A percentile compares a stretch with the other conserved stretches of the same genome.
Conservation (phyloP, 2,113 vertebrate species). For the Zosterops hypoxanthus region DNA sequence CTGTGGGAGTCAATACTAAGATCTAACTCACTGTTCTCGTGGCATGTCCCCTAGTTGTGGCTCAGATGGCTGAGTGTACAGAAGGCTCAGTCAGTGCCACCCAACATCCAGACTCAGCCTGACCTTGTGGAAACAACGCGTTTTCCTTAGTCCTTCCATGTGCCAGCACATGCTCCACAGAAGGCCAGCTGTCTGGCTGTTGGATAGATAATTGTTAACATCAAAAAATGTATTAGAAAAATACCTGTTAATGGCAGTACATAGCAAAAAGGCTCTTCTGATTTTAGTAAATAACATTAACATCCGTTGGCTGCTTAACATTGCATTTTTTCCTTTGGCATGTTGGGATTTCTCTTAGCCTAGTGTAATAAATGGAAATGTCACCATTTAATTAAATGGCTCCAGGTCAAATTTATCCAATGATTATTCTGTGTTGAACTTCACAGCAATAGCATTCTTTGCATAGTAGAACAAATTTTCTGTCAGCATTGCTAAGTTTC, state of each 20-base stretch:
- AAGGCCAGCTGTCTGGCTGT: background rate
- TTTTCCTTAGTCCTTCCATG: background rate
- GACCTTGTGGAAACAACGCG: rapidly evolving
- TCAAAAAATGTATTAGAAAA: background rate
- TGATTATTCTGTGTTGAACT: slow-evolving; percentile 17
- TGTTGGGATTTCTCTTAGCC: slow-evolving; percentile 22
- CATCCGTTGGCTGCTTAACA: background rate
- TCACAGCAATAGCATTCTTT: background rate
- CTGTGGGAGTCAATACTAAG: background rate
- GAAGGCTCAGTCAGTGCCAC: background rate
- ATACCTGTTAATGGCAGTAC: background rate
- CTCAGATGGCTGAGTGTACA: background rate
- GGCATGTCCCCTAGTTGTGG: rapidly evolving
- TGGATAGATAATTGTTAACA: background rate
- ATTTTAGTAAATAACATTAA: background rate
- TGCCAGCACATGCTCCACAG: background rate
- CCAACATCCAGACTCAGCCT: background rate
- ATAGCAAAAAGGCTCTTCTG: background rate
- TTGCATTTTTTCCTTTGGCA: background rate
- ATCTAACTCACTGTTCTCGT: background rate
- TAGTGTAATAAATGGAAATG: slow-evolving; percentile 35
- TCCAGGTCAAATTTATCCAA: slow-evolving; percentile 1
- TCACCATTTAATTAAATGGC: slow-evolving; percentile 39
- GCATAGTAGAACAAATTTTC: background rate
- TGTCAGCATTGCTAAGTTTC: background rate